Base-by-base conservation (phyloP, 2,888 invertebrate species). In the Aethes cnicana region DNA sequence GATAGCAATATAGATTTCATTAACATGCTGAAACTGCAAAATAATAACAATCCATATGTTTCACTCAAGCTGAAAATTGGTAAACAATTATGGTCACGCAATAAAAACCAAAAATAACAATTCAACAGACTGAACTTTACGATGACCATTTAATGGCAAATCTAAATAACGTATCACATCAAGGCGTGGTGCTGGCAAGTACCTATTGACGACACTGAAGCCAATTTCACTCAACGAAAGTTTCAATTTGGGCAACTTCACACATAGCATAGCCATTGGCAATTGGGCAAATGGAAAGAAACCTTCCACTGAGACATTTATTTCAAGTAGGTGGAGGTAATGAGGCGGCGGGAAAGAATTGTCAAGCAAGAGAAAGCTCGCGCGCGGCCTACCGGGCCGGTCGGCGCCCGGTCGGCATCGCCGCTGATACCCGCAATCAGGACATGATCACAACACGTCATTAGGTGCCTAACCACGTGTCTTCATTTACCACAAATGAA, bases 331-430 rank as follows among this genome's bases (percentile, higher is more conserved):
- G 53, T 47, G 35, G 42, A 53, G 28, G 46, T 50, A 54, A 54
- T 54, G 46, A 50, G 39, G 44, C 44, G 43, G 37, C 37, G 35
- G 46, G 54, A 54, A 50, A 50, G 50, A 49, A 54, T 50, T 46
- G 43, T 50, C 50, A 28, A 30, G 25, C 21, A 11, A 23, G 54
- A 50, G 50, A 54, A 54, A 54, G 54, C 44, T 30, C 18, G 21
- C 30, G 28, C 33, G 36, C 11, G 11, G 28, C 18, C 28, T 8
- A 1, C 33, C 3, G 32, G 4, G 17, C 52, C 20, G 46, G 52
- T 46, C 41, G 35, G 28, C 30, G 30, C 36, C n/a, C 4, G 32
- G 14, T 11, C 23, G 6, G 9, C 23, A 11, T 17, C 41, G 18
- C 14, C 26, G 32, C 20, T 30, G 36, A 36, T 36, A 36, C 43